Conservation (phyloP, 2,113 vertebrate genomes). For the Atrichornis clamosus region DNA sequence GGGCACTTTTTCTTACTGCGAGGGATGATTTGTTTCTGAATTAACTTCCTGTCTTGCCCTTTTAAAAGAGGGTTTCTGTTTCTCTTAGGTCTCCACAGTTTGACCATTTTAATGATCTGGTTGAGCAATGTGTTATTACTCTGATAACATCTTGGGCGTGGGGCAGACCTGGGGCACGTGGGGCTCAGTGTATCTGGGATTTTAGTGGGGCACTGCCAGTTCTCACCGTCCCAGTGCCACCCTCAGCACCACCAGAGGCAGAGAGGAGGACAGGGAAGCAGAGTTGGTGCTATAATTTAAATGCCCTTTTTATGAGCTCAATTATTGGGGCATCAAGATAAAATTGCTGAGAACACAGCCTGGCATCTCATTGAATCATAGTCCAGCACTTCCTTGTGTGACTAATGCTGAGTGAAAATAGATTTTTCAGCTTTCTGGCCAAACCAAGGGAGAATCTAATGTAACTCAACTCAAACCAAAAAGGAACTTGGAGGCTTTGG, state of each 20-base stretch:
- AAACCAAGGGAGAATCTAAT: neutral
- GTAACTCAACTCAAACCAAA: neutral
- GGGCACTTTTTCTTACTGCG: slow-evolving; percentile 43
- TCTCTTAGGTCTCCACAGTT: slow-evolving; percentile 3
- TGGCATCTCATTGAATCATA: slow-evolving; percentile 30
- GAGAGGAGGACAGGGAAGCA: neutral
- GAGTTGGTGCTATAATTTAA: neutral
- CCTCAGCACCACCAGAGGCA: neutral
- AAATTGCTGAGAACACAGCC: slow-evolving; percentile 15
- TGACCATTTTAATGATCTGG: slow-evolving; percentile 4
- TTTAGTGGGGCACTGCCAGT: neutral
- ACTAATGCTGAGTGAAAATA: slow-evolving; percentile 29
- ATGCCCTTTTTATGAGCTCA: neutral
- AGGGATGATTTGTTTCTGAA: slow-evolving; percentile 42
- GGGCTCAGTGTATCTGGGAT: neutral
- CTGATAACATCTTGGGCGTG: slow-evolving; percentile 35
- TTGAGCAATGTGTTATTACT: slow-evolving; percentile 23
- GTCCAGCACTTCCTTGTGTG: neutral
- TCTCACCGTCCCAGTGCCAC: neutral
- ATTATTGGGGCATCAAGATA: neutral
- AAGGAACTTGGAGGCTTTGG: neutral
- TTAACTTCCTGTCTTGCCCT: slow-evolving; percentile 41
- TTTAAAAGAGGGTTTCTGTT: slow-evolving; percentile 24
- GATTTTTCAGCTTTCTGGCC: neutral
- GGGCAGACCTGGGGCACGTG: neutral